Evolutionary conservation across 2,888 invertebrate genomes (phyloP).

Genomic region (Protophormia terraenovae): DNA sequence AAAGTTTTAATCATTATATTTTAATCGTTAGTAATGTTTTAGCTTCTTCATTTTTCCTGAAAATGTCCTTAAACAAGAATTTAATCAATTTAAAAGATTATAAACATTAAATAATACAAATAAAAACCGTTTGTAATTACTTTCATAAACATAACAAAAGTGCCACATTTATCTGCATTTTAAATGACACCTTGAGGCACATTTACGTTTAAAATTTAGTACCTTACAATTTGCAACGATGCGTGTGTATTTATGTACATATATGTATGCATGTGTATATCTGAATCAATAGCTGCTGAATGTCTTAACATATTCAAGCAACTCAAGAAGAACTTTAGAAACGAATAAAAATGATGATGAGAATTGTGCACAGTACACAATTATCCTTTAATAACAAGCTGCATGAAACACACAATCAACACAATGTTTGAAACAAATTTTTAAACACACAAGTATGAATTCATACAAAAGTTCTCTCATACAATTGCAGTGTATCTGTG

Average conservation of each 20-base stretch:
- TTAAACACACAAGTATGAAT: neutral
- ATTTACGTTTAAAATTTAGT: conserved; percentile 50
- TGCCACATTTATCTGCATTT: conserved; percentile 48
- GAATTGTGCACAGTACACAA: neutral
- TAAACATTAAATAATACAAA: conserved; percentile 29
- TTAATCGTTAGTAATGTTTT: neutral
- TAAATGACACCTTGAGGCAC: conserved; percentile 39
- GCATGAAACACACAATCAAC: conserved; percentile 15
- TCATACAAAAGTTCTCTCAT: neutral
- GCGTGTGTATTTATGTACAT: neutral
- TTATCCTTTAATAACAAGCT: conserved; percentile 45
- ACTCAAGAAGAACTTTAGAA: neutral
- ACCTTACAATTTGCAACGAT: conserved; percentile 15
- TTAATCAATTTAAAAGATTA: conserved; percentile 27
- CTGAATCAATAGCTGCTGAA: neutral
- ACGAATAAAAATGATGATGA: neutral
- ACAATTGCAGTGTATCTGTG: neutral
- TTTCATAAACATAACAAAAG: conserved; percentile 41
- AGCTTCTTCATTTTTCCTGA: neutral
- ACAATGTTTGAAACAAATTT: neutral
- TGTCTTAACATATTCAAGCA: neutral
- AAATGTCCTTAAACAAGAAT: neutral
- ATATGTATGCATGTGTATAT: conserved; percentile 6
- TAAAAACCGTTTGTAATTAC: conserved; percentile 26
- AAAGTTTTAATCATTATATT: neutral